Evolutionary conservation across 2,113 vertebrate genomes (phyloP).

Genomic region (Catharus minimus): DNA sequence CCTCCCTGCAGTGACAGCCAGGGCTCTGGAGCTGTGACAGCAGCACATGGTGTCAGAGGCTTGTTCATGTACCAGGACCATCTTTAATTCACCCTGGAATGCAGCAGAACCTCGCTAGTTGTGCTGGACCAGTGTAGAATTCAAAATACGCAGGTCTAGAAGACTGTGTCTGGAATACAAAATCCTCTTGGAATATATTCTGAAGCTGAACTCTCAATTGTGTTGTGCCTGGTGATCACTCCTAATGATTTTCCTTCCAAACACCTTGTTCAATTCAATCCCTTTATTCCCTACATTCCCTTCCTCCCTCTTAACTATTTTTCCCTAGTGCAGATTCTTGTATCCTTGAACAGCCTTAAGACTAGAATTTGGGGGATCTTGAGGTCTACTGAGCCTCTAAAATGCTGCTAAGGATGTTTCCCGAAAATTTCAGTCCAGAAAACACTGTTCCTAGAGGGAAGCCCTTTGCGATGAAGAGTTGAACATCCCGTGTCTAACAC

Average conservation of each 20-base stretch:
- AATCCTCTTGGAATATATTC: not conserved
- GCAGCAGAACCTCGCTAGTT: not conserved
- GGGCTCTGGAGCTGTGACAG: not conserved
- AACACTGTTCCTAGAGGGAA: not conserved
- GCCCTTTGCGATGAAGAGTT: not conserved
- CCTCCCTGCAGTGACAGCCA: not conserved
- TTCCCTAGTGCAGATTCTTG: not conserved
- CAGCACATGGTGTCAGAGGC: not conserved
- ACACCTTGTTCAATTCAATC: not conserved
- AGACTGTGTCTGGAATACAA: not conserved
- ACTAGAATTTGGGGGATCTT: not conserved
- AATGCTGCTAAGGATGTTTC: not conserved
- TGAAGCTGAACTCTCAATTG: not conserved
- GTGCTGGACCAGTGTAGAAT: not conserved
- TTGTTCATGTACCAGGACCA: not conserved
- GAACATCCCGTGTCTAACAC: not conserved
- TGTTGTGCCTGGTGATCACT: not conserved
- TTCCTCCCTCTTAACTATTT: not conserved
- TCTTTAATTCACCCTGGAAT: not conserved
- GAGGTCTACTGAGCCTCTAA: not conserved
- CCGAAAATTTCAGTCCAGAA: not conserved
- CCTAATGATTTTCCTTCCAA: not conserved
- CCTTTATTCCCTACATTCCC: rapidly evolving
- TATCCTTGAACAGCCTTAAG: not conserved
- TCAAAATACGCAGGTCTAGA: not conserved